Evolutionary conservation across 2,888 invertebrate genomes (phyloP).

Genomic region (Malthinus flaveolus): DNA sequence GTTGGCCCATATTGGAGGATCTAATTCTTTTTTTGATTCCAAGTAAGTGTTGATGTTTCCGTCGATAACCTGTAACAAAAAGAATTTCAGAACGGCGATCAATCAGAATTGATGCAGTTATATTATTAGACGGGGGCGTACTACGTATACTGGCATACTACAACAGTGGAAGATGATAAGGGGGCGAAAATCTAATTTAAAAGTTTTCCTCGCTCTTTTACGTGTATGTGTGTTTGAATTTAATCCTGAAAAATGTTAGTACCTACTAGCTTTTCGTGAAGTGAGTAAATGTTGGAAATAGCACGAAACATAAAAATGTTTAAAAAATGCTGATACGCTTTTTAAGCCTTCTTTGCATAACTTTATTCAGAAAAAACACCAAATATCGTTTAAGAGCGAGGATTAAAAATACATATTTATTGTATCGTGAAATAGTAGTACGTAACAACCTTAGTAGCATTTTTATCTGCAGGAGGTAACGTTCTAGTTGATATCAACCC

Average conservation of each 20-base stretch:
- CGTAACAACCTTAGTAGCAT: slow-evolving; percentile 29
- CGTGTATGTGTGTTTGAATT: too few relatives aligned
- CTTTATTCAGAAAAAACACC: slow-evolving; percentile 2
- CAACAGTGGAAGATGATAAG: too few relatives aligned
- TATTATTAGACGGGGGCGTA: too few relatives aligned
- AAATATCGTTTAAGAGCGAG: slow-evolving; percentile 15
- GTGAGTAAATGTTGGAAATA: too few relatives aligned
- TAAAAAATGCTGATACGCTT: too few relatives aligned
- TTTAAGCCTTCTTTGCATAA: slow-evolving; percentile 10
- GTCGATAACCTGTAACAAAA: slow-evolving; percentile 67
- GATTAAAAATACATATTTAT: slow-evolving; percentile 20
- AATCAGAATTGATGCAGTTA: not conserved
- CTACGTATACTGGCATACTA: too few relatives aligned
- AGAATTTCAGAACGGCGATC: not conserved
- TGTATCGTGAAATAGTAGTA: slow-evolving; percentile 21
- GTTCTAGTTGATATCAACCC: slow-evolving; percentile 32
- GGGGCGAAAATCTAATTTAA: too few relatives aligned
- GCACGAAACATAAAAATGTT: too few relatives aligned
- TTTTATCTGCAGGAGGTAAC: slow-evolving; percentile 34
- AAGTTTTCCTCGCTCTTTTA: too few relatives aligned
- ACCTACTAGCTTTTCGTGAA: too few relatives aligned
- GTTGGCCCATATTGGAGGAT: slow-evolving; percentile 84
- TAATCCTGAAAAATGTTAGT: too few relatives aligned
- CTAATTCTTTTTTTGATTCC: slow-evolving; percentile 74
- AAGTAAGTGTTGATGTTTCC: slow-evolving; percentile 88